These are phyloP conservation scores for Pecten maximus DNA, from an alignment of 2,888 invertebrate genomes.

Conservation along the genomic window DNA sequence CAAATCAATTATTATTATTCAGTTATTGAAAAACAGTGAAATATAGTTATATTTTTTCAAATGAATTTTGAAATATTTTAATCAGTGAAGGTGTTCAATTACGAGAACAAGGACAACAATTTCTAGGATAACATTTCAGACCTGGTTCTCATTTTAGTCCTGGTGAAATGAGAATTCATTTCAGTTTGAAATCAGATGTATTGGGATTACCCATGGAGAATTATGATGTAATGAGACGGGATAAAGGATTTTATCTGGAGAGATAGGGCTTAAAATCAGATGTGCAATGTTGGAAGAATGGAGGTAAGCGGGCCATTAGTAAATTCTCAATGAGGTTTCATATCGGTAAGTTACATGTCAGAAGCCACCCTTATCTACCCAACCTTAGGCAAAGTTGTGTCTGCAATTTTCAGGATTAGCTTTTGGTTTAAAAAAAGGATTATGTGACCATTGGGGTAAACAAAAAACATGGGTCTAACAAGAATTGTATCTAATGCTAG, in stretches of 20 bases:
- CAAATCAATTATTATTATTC: no score
- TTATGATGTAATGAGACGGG: not conserved
- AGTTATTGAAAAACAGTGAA: no score
- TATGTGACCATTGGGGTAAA: not conserved
- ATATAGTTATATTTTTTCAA: no score
- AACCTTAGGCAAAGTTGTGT: not conserved
- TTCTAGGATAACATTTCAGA: no score
- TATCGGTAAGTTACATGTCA: not conserved
- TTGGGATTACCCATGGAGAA: not conserved
- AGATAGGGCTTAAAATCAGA: not conserved
- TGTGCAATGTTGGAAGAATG: not conserved
- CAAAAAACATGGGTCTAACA: not conserved
- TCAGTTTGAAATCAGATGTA: no score
- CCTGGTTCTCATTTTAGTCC: no score
- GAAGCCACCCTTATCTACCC: not conserved
- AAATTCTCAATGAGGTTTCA: not conserved
- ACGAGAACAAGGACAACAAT: no score
- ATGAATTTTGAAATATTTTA: no score
- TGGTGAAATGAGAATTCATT: no score
- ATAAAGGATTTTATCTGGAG: not conserved
- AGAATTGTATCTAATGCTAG: not conserved
- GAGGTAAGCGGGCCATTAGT: not conserved
- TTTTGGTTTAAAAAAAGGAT: not conserved
- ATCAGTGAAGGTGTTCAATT: no score
- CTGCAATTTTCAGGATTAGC: slow-evolving; percentile 4